These are phyloP conservation scores for Syrmaticus mikado DNA, from an alignment of 2,113 vertebrate genomes.

Conservation along the genomic window DNA sequence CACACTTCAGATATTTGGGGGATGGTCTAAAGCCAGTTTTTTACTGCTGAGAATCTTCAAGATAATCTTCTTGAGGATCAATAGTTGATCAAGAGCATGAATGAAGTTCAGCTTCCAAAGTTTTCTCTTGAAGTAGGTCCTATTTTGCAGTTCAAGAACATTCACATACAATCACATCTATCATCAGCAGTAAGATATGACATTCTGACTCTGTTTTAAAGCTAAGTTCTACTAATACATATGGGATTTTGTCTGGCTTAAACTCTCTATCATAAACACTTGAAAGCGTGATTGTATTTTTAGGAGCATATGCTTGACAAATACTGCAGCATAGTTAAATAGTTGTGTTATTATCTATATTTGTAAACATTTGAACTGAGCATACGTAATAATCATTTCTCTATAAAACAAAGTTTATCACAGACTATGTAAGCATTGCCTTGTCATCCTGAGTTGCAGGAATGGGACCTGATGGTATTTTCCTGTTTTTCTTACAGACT, in stretches of 20 bases:
- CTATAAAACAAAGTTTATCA: background rate
- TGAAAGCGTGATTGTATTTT: background rate
- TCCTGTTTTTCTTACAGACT: slow-evolving; percentile 43
- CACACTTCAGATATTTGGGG: background rate
- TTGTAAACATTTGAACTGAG: background rate
- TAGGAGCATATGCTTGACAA: background rate
- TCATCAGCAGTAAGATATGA: background rate
- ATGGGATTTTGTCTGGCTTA: background rate
- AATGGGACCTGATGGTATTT: slow-evolving; percentile 39
- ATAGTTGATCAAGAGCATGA: background rate
- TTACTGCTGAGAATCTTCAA: background rate
- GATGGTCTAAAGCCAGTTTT: background rate
- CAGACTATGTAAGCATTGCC: background rate
- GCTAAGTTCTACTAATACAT: background rate
- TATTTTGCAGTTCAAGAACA: background rate
- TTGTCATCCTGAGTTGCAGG: slow-evolving; percentile 59
- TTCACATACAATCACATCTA: background rate
- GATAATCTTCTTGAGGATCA: background rate
- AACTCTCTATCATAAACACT: background rate
- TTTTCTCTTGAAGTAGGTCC: background rate
- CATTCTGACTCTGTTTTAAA: background rate
- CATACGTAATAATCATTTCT: background rate
- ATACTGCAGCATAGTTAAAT: background rate
- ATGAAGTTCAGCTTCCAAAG: background rate
- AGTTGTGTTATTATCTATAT: background rate